A percentile compares a stretch with the other conserved stretches of the same genome.
Conservation (phyloP, 2,888 invertebrate genomes). For the Dicyrtoma fusca region DNA sequence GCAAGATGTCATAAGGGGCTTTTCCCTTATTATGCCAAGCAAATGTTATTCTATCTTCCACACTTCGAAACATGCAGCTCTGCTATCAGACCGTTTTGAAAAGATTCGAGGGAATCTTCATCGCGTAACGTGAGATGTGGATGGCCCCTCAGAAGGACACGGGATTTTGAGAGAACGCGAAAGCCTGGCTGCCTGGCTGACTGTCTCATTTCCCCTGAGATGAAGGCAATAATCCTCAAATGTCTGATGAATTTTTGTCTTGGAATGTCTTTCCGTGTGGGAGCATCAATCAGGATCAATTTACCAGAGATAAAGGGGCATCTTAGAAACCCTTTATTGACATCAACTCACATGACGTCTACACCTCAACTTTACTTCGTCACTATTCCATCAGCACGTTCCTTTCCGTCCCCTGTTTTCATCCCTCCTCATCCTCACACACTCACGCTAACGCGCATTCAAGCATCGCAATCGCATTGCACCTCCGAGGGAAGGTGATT, state of each 20-base stretch:
- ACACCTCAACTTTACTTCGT: constrained; percentile 14
- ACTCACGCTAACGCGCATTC: no score
- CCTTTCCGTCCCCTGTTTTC: not conserved
- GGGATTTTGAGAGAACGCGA: not conserved
- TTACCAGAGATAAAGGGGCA: constrained; percentile 43
- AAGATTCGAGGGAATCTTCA: no score
- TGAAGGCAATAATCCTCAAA: constrained; percentile 40
- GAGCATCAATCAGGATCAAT: constrained; percentile 46
- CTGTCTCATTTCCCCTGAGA: constrained; percentile 45
- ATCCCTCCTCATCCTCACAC: not conserved
- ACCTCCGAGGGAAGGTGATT: no score
- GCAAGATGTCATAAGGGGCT: no score
- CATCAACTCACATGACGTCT: constrained; percentile 23
- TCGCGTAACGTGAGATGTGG: no score
- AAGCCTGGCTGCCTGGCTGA: not conserved
- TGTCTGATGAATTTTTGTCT: constrained; percentile 45
- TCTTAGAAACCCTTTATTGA: constrained; percentile 30
- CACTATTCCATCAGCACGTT: not conserved
- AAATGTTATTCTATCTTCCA: no score
- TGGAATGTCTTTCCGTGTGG: constrained; percentile 34
- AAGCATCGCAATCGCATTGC: no score
- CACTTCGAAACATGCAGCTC: no score
- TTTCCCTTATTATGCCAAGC: not conserved
- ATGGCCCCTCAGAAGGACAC: no score
- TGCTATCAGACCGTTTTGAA: no score